A percentile compares a stretch with the other conserved stretches of the same genome.
Evolutionary conservation across 2,113 vertebrate genomes (phyloP).

Genomic region (Eulemur macaco): DNA sequence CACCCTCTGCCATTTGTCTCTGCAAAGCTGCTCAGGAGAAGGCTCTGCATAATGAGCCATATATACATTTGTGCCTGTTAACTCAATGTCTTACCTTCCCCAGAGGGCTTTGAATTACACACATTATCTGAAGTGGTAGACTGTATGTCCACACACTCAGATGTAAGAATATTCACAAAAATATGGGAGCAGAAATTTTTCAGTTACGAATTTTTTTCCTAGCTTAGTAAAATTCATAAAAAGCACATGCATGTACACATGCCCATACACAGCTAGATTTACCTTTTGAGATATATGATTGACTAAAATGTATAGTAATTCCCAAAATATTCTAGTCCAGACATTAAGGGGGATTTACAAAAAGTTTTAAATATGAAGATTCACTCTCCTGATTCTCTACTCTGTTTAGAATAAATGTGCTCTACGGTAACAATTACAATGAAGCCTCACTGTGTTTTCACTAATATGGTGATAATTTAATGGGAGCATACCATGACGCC

Average conservation of each 20-base stretch:
- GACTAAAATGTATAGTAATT: not conserved
- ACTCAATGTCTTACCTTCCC: not conserved
- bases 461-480: not conserved
- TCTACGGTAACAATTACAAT: not conserved
- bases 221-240: not conserved
- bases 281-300: not conserved
- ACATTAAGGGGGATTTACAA: not conserved
- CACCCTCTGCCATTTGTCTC: not conserved
- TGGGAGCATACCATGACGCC: not conserved
- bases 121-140: not conserved
- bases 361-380: not conserved
- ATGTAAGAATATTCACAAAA: not conserved
- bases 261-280: not conserved
- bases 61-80: not conserved
- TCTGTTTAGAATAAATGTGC: not conserved
- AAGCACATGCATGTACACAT: too few species aligned
- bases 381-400: not conserved
- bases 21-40: not conserved
- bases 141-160: not conserved
- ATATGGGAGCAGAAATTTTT: not conserved
- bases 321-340: not conserved
- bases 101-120: not conserved
- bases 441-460: not conserved
- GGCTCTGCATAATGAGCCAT: not conserved
- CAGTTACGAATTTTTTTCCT: not conserved